These are phyloP conservation scores for Trichopoda pennipes DNA, from an alignment of 2,888 invertebrate species.

Conservation along the genomic window DNA sequence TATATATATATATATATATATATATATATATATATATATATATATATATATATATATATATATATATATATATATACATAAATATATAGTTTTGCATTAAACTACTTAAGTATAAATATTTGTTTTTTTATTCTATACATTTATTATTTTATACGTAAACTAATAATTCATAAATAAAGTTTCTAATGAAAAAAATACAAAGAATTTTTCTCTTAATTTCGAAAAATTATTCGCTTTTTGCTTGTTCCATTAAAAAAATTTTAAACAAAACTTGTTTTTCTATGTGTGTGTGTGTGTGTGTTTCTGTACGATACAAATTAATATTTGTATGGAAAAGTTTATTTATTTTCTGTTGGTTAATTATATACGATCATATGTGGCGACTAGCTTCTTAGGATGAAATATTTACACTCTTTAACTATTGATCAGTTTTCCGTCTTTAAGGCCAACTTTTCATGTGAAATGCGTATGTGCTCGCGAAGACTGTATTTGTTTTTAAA, in stretches of 20 bases:
- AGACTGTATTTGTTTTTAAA: constrained; percentile 81
- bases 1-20: constrained; percentile 4
- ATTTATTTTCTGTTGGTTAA: constrained; percentile 8
- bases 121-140: constrained; percentile 3
- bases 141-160: background rate
- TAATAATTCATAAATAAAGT: constrained; percentile 18
- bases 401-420: constrained; percentile 68
- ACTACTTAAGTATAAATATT: constrained; percentile 33
- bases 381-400: constrained; percentile 65
- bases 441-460: constrained; percentile 79
- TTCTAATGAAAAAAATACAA: background rate
- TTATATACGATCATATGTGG: constrained; percentile 32
- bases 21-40: constrained; percentile 7
- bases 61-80: constrained; percentile 1
- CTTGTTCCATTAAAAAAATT: background rate
- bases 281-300: too few relatives aligned
- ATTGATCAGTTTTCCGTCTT: constrained; percentile 78
- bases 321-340: background rate
- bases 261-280: background rate
- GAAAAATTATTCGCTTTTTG: too few relatives aligned
- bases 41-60: background rate
- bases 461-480: constrained; percentile 81
- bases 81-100: constrained; percentile 41
- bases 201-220: background rate
- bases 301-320: background rate